These are phyloP conservation scores for Oligia fasciuncula DNA, from an alignment of 2,888 invertebrate genomes.

Conservation along the genomic window DNA sequence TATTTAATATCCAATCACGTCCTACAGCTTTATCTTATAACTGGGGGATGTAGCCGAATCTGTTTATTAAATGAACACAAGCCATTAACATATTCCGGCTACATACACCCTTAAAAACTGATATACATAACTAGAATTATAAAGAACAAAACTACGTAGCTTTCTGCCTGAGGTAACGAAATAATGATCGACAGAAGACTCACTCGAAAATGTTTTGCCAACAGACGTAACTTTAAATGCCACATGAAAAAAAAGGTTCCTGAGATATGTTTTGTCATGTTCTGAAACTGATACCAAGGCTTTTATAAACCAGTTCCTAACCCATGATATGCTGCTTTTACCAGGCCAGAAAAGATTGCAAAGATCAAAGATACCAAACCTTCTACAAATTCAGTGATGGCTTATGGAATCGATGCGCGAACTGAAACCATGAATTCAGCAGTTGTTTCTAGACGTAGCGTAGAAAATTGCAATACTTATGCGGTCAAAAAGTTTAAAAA, in stretches of 20 bases:
- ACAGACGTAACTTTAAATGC: not conserved
- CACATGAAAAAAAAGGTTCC: not conserved
- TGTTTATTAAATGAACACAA: constrained; percentile 52
- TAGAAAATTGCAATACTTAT: no score
- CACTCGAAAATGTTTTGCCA: not conserved
- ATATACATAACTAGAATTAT: constrained; percentile 46
- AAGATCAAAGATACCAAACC: not conserved
- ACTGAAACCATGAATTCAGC: no score
- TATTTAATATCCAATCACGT: constrained; percentile 45
- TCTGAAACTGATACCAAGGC: not conserved
- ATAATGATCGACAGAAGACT: constrained; percentile 41
- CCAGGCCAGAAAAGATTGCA: not conserved
- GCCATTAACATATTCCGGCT: constrained; percentile 17
- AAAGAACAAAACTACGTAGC: constrained; percentile 46
- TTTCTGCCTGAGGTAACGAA: constrained; percentile 9
- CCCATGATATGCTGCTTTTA: not conserved
- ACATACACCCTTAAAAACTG: constrained; percentile 44
- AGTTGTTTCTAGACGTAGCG: no score
- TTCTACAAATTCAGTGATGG: not conserved
- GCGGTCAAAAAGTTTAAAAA: no score
- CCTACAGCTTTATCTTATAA: constrained; percentile 22
- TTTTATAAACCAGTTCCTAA: not conserved
- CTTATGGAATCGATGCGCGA: not conserved
- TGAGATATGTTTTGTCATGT: no score
- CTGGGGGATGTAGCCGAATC: constrained; percentile 30